These are phyloP conservation scores for Acanthurus leucopareius DNA, from an alignment of 2,797 vertebrate genomes.

Conservation along the genomic window DNA sequence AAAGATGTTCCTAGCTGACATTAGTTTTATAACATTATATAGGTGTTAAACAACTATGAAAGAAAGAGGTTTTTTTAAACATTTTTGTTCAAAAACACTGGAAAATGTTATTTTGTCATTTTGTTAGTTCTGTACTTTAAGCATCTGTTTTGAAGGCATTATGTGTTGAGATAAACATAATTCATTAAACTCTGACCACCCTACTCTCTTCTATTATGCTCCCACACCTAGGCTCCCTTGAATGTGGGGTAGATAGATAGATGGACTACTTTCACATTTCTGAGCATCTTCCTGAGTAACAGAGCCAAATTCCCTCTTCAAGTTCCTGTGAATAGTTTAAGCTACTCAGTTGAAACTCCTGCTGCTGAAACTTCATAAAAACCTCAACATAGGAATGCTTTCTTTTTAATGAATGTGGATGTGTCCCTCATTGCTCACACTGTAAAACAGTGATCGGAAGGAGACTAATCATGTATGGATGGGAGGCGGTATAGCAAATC, in stretches of 20 bases:
- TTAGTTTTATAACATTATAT: too few species aligned
- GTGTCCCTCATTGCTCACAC: too few species aligned
- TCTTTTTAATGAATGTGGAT: too few species aligned
- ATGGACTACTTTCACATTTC: background rate
- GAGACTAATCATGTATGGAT: background rate
- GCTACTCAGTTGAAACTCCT: background rate
- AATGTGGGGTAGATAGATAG: too few species aligned
- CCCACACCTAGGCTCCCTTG: background rate
- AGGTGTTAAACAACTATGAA: too few species aligned
- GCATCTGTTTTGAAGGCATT: too few species aligned
- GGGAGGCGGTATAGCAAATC: background rate
- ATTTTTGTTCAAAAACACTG: too few species aligned
- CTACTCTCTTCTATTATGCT: background rate
- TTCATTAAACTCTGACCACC: background rate
- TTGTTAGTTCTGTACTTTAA: too few species aligned
- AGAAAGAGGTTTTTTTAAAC: too few species aligned
- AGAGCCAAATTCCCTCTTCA: background rate
- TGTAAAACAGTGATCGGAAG: background rate
- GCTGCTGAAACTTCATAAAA: background rate
- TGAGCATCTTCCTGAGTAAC: background rate
- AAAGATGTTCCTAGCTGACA: too few species aligned
- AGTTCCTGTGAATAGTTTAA: background rate
- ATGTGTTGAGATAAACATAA: too few species aligned
- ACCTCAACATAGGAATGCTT: background rate
- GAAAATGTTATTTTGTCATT: too few species aligned